Base-by-base conservation (phyloP, 2,888 invertebrate genomes). In the Pecten maximus region DNA sequence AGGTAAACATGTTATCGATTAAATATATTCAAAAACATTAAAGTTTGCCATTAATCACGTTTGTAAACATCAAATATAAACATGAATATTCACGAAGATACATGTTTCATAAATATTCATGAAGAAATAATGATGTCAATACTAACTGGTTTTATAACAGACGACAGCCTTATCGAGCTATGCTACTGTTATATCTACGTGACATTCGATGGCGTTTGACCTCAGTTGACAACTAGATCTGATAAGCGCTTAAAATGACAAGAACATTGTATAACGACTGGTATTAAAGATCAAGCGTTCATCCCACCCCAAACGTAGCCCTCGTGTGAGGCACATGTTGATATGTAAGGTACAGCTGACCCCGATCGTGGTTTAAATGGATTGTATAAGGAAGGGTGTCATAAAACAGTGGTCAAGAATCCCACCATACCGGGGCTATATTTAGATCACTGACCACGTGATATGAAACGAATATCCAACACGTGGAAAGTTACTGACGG, bases 171-270 rank as follows among this genome's bases (percentile, higher is more conserved):
- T 74, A 74, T 74, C 74, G 35, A 35, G 74, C 28, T 23, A 35
- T 35, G 74, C 74, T 10, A 35, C 35, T 35, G 35, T 6, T 74
- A 35, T 74, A 28, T 35, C 35, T 4, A 54, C 74, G 8, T 35
- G 74, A 19, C 54, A n/a, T 74, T 74, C 0, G 16, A 74, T 74
- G 74, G 28, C 28, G 23, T 54, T 54, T 74, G 74, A 74, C 74
- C 74, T 35, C 35, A 2, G 12, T 6, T 4, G n/a, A 74, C 28
- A 1, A 8, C 4, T 3, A 35, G 35, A 74, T 74, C 74, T 10
- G 74, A 74, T 74, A 74, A 74, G 35, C 74, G 74, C 74, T 74
- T 74, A 35, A 74, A 23, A 74, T 74, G 35, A 74, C 74, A 74
- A 0, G 74, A 74, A 74, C n/a, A 28, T 74, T 8, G 28, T 6